Evolutionary conservation across 2,113 vertebrate species (phyloP).

Genomic region (Morone chrysops): DNA sequence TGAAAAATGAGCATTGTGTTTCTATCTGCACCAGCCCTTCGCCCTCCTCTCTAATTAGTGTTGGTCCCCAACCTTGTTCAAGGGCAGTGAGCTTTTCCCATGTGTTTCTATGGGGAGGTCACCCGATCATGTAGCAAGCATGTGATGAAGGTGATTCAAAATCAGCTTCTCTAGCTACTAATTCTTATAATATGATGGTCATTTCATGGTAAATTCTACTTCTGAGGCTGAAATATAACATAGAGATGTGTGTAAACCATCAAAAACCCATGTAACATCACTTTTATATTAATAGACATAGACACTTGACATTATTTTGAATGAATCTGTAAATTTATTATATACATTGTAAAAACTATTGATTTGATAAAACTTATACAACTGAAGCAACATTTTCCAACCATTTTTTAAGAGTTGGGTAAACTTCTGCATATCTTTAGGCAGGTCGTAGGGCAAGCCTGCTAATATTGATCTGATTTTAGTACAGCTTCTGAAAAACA

Average conservation of each 20-base stretch:
- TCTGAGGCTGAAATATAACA: background rate
- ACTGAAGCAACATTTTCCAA: background rate
- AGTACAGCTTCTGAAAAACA: no score
- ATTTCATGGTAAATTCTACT: constrained; percentile 8
- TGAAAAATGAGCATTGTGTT: constrained; percentile 65
- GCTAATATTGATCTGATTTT: no score
- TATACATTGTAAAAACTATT: background rate
- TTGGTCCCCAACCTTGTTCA: constrained; percentile 66
- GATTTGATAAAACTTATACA: background rate
- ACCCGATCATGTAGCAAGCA: background rate
- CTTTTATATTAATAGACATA: background rate
- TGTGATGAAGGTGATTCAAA: constrained; percentile 30
- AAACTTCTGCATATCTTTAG: background rate
- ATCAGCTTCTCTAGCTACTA: background rate
- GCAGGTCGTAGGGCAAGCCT: no score
- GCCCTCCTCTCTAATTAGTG: constrained; percentile 59
- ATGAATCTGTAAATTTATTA: background rate
- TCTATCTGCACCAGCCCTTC: constrained; percentile 32
- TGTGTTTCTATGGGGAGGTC: constrained; percentile 53
- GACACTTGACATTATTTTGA: background rate
- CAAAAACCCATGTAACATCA: background rate
- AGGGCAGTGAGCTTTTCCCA: constrained; percentile 58
- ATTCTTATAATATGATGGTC: constrained; percentile 5
- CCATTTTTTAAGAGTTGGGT: background rate
- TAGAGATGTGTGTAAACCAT: background rate